A percentile compares a stretch with the other conserved stretches of the same genome.
Evolutionary conservation across 2,797 vertebrate species (phyloP).

Genomic region (Poeciliopsis paucimaculata): DNA sequence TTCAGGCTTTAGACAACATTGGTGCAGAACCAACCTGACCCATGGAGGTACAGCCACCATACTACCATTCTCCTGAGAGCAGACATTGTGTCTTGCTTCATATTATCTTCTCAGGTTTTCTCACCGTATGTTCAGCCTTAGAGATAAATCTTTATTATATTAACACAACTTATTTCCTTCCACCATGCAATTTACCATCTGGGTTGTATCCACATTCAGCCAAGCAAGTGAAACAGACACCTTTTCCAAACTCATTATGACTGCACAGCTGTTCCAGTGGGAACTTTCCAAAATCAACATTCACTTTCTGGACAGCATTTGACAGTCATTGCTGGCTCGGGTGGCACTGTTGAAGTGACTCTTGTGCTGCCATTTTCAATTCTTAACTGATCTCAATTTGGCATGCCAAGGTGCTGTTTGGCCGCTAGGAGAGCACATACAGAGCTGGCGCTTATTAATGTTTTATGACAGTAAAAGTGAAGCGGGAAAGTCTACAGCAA

Average conservation of each 20-base stretch:
- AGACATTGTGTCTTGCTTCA: not conserved
- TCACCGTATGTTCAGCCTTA: slow-evolving; percentile 1
- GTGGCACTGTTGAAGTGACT: slow-evolving; percentile 7
- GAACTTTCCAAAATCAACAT: slow-evolving; percentile 65
- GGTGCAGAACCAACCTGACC: slow-evolving; percentile 9
- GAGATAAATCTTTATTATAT: slow-evolving; percentile 25
- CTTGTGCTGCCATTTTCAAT: slow-evolving; percentile 25
- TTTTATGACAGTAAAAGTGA: slow-evolving; percentile 22
- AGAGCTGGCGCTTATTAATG: slow-evolving; percentile 22
- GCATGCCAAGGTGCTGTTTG: slow-evolving; percentile 11
- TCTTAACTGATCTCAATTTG: slow-evolving; percentile 48
- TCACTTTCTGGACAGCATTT: slow-evolving; percentile 52
- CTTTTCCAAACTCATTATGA: slow-evolving; percentile 72
- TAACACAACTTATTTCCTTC: slow-evolving; percentile 25
- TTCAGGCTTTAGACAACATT: slow-evolving; percentile 6
- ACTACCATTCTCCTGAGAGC: not conserved
- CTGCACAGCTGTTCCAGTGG: slow-evolving; percentile 69
- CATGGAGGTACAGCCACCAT: not conserved
- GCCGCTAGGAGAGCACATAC: slow-evolving; percentile 1
- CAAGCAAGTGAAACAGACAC: slow-evolving; percentile 46
- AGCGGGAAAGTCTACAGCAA: slow-evolving; percentile 11
- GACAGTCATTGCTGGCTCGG: slow-evolving; percentile 36
- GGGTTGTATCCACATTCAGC: slow-evolving; percentile 47
- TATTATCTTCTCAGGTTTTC: slow-evolving; percentile 11
- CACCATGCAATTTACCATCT: slow-evolving; percentile 41